Conservation (phyloP, 2,797 vertebrate genomes). For the Lates japonicus region DNA sequence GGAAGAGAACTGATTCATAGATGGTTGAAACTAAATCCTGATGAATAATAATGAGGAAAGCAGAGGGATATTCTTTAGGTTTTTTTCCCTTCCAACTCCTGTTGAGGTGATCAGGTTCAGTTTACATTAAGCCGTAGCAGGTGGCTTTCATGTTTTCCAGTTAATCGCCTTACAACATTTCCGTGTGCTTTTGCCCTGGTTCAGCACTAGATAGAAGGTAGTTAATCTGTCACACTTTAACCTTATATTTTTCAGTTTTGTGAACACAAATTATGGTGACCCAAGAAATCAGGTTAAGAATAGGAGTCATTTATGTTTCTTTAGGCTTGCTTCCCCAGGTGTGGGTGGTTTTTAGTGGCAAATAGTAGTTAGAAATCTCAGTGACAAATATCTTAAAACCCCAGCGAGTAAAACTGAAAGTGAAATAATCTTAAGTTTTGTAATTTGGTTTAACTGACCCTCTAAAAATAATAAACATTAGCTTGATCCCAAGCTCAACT, state of each 20-base stretch:
- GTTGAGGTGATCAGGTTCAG: conserved; percentile 30
- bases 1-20: neutral
- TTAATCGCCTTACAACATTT: conserved; percentile 55
- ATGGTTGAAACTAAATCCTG: conserved; percentile 1
- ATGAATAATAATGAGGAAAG: conserved; percentile 7
- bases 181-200: neutral
- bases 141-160: conserved; percentile 52
- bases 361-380: neutral
- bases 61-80: neutral
- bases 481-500: neutral
- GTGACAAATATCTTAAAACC: neutral
- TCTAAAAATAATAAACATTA: neutral
- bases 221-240: neutral
- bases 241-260: neutral
- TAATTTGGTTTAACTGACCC: neutral
- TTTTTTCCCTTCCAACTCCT: neutral
- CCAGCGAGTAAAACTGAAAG: neutral
- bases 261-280: neutral
- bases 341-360: neutral
- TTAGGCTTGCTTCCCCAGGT: neutral
- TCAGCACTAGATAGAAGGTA: neutral
- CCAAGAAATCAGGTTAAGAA: neutral
- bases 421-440: neutral
- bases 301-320: neutral
- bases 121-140: conserved; percentile 59